Conservation (phyloP, 2,888 invertebrate species). For the Brachycybe producta region DNA sequence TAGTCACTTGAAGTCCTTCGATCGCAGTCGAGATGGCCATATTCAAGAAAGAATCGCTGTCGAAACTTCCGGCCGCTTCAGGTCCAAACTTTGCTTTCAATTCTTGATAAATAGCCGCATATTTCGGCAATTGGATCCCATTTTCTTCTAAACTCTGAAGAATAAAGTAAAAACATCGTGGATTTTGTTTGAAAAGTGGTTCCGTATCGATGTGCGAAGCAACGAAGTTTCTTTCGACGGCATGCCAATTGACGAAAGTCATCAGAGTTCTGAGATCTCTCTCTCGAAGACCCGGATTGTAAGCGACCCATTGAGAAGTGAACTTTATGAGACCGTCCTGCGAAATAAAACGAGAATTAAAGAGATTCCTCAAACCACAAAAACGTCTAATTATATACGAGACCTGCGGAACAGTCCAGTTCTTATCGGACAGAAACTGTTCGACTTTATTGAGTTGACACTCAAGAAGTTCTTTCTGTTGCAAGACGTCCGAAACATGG, state of each 20-base stretch:
- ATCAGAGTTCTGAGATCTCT: slow-evolving; percentile 43
- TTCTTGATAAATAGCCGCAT: slow-evolving; percentile 22
- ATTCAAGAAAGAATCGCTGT: slow-evolving; percentile 29
- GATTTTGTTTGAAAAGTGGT: slow-evolving; percentile 44
- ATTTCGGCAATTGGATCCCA: slow-evolving; percentile 39
- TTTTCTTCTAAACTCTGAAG: slow-evolving; percentile 41
- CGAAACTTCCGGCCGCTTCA: slow-evolving; percentile 20
- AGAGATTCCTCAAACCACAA: too few relatives aligned
- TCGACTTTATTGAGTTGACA: slow-evolving; percentile 39
- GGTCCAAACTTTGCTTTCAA: slow-evolving; percentile 21
- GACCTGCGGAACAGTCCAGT: slow-evolving; percentile 32
- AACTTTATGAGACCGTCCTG: slow-evolving; percentile 37
- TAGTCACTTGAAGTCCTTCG: slow-evolving; percentile 27
- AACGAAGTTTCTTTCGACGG: slow-evolving; percentile 38
- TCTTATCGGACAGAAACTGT: slow-evolving; percentile 42
- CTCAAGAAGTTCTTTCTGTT: slow-evolving; percentile 43
- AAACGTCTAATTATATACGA: too few relatives aligned
- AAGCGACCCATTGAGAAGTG: slow-evolving; percentile 43
- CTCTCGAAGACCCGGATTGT: slow-evolving; percentile 40
- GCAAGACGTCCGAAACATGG: slow-evolving; percentile 41
- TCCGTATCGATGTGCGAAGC: slow-evolving; percentile 45
- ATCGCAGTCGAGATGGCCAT: slow-evolving; percentile 32
- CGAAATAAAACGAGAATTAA: too few relatives aligned
- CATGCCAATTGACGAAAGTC: slow-evolving; percentile 39
- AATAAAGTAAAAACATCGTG: slow-evolving; percentile 44